Percentiles rank a stretch among this genome's conserved stretches.
phyloP scores from a whole-genome alignment of 1,140 invertebrate genomes.

The Chrysopa pallens region DNA sequence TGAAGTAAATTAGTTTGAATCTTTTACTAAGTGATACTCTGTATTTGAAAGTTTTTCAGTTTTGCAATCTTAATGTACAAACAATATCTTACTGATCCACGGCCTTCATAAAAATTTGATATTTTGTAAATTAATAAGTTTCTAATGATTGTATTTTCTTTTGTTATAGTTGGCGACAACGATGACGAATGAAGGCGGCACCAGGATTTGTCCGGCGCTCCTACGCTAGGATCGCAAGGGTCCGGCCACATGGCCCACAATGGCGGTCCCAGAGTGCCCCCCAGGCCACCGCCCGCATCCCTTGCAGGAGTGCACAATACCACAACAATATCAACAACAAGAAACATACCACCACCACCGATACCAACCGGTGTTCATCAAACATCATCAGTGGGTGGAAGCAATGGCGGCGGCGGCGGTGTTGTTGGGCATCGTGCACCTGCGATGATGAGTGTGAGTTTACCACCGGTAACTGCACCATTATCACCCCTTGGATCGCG shows the following conservation, averaged over 20 bases:
- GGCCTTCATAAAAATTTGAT: too few relatives aligned
- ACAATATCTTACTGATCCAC: too few relatives aligned
- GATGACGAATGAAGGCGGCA: constrained; percentile 38
- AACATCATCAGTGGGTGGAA: too few relatives aligned
- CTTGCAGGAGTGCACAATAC: constrained; percentile 40
- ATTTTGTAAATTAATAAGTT: too few relatives aligned
- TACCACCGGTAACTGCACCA: constrained; percentile 18
- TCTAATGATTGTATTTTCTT: constrained; percentile 3
- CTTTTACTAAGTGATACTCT: too few relatives aligned
- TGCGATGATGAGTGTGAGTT: constrained; percentile 24
- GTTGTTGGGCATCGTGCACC: constrained; percentile 36
- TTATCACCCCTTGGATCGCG: constrained; percentile 22
- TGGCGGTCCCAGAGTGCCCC: constrained; percentile 43
- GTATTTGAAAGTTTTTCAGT: too few relatives aligned
- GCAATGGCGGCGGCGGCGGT: constrained; percentile 39
- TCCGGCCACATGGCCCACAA: constrained; percentile 32
- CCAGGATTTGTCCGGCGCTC: constrained; percentile 25
- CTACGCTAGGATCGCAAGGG: constrained; percentile 17
- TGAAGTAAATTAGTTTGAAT: too few relatives aligned
- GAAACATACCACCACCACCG: constrained; percentile 7
- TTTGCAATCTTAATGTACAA: too few relatives aligned
- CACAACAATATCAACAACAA: constrained; percentile 24
- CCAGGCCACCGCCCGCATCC: constrained; percentile 34
- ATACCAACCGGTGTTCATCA: background rate
- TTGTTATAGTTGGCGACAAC: constrained; percentile 29